Evolutionary conservation across 53 echinoderm and acorn worm genomes (phyloP).

Genomic region (Holothuria leucospilota): DNA sequence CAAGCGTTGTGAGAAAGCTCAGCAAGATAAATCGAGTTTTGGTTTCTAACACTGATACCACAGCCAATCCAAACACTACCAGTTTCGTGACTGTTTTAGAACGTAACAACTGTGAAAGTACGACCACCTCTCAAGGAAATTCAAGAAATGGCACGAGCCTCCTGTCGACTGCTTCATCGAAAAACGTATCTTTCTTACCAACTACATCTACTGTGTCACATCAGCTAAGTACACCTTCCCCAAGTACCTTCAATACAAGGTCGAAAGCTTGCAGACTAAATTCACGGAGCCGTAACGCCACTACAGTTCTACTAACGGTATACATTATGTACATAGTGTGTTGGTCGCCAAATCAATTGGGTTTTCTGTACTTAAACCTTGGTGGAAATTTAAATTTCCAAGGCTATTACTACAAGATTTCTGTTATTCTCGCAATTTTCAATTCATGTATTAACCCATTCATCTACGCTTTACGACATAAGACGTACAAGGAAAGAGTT

Average conservation of each 20-base stretch:
- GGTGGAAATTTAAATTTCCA: conserved; percentile 65
- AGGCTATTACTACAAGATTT: conserved; percentile 51
- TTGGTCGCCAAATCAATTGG: conserved; percentile 87
- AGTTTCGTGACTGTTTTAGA: too few relatives aligned
- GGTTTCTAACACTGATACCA: background rate
- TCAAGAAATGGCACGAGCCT: too few relatives aligned
- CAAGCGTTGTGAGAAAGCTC: conserved; percentile 57
- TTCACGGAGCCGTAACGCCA: conserved; percentile 61
- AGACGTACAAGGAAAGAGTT: conserved; percentile 60
- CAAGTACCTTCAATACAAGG: too few relatives aligned
- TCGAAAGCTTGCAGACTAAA: background rate
- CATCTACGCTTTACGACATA: conserved; percentile 70
- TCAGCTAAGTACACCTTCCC: too few relatives aligned
- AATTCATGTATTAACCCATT: conserved; percentile 78
- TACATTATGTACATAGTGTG: conserved; percentile 80
- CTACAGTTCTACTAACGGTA: conserved; percentile 70
- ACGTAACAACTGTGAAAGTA: too few relatives aligned
- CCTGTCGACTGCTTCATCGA: too few relatives aligned
- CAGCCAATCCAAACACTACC: background rate
- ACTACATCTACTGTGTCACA: too few relatives aligned
- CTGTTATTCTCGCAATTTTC: conserved; percentile 65
- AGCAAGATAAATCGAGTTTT: conserved; percentile 62
- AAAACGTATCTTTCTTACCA: too few relatives aligned
- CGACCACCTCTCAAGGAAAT: too few relatives aligned
- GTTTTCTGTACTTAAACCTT: conserved; percentile 77